Evolutionary conservation across 2,888 invertebrate species (phyloP).

Genomic region (Platycheirus rosarum): DNA sequence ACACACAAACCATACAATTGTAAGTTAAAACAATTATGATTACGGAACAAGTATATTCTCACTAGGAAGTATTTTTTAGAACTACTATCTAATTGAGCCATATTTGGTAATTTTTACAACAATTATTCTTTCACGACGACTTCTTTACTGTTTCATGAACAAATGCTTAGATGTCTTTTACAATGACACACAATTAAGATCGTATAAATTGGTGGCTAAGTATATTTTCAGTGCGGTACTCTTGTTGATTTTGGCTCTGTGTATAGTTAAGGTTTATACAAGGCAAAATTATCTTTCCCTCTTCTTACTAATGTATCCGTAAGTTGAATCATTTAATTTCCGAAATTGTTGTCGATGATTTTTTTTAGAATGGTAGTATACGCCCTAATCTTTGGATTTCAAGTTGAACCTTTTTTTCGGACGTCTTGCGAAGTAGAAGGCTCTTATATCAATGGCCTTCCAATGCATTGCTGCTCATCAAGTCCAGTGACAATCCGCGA

Average conservation of each 20-base stretch:
- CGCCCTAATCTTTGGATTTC: constrained; percentile 91
- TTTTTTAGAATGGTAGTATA: constrained; percentile 88
- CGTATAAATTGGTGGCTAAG: constrained; percentile 77
- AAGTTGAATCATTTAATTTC: too few species aligned
- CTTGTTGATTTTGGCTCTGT: constrained; percentile 86
- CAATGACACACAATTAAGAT: constrained; percentile 81
- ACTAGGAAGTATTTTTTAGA: constrained; percentile 85
- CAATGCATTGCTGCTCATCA: constrained; percentile 90
- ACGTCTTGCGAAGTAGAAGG: constrained; percentile 81
- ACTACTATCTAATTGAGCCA: constrained; percentile 96
- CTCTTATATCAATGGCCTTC: constrained; percentile 84
- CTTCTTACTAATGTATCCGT: constrained; percentile 95
- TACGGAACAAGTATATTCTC: background rate
- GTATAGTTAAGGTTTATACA: constrained; percentile 88
- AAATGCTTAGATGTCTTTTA: constrained; percentile 83
- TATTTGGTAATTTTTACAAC: constrained; percentile 93
- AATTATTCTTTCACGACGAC: constrained; percentile 90
- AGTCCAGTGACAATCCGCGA: constrained; percentile 88
- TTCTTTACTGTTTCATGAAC: constrained; percentile 87
- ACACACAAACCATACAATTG: constrained; percentile 93
- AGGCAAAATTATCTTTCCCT: constrained; percentile 91
- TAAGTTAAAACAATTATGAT: constrained; percentile 82
- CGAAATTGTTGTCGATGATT: too few species aligned
- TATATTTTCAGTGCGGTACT: constrained; percentile 85
- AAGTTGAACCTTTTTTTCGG: constrained; percentile 90